A percentile compares a stretch with the other conserved stretches of the same genome.
These are phyloP conservation scores for Eurois occulta DNA, from an alignment of 2,888 invertebrate genomes.

Conservation along the genomic window DNA sequence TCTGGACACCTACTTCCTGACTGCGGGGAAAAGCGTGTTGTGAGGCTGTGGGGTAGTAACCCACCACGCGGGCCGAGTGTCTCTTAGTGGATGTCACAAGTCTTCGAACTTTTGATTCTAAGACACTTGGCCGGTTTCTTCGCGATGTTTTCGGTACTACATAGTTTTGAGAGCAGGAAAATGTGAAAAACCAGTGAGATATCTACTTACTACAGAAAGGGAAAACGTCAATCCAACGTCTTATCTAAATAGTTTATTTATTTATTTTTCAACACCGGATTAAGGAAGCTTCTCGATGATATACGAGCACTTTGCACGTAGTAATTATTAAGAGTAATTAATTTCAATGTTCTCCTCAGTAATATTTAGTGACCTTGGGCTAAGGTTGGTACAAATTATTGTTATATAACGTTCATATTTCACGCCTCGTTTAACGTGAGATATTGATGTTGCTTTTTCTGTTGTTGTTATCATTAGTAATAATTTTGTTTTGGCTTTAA, in stretches of 20 bases:
- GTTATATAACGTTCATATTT: constrained; percentile 61
- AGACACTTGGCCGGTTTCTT: not conserved
- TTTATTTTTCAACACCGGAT: constrained; percentile 60
- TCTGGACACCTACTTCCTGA: not conserved
- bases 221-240: constrained; percentile 14
- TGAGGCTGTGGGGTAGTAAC: not conserved
- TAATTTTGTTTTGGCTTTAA: not conserved
- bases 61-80: not conserved
- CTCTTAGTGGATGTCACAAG: not conserved
- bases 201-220: not conserved
- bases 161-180: not conserved
- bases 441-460: constrained; percentile 50
- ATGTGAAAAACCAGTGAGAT: not conserved
- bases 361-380: constrained; percentile 45
- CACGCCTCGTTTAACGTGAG: constrained; percentile 55
- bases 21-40: not conserved
- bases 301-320: constrained; percentile 40
- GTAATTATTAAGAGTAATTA: constrained; percentile 54
- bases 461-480: not conserved
- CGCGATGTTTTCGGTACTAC: not conserved
- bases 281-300: constrained; percentile 54
- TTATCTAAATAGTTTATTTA: constrained; percentile 25
- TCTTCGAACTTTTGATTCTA: not conserved
- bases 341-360: constrained; percentile 46
- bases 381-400: constrained; percentile 50